Evolutionary conservation across 2,888 invertebrate genomes (phyloP).

Genomic region (Perizoma flavofasciatum): DNA sequence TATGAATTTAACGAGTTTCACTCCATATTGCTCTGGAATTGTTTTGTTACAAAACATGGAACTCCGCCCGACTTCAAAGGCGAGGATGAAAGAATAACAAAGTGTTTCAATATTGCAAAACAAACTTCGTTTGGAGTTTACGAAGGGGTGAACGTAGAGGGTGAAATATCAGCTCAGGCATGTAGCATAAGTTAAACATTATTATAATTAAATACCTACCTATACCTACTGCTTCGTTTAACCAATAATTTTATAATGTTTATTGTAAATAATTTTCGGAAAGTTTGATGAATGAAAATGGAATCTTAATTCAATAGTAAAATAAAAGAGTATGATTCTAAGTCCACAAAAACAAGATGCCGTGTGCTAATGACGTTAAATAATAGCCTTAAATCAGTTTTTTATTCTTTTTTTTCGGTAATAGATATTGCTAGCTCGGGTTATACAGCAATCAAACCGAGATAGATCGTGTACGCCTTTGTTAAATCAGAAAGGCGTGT

Average conservation of each 20-base stretch:
- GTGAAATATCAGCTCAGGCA: slow-evolving; percentile 29
- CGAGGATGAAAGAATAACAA: slow-evolving; percentile 77
- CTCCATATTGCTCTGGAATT: slow-evolving; percentile 38
- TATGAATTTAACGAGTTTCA: neutral
- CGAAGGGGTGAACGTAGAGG: slow-evolving; percentile 48
- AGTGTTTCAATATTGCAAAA: slow-evolving; percentile 77
- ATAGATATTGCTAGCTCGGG: slow-evolving; percentile 15
- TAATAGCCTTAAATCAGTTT: no score
- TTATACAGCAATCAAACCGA: slow-evolving; percentile 20
- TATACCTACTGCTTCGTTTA: slow-evolving; percentile 43
- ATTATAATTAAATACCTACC: slow-evolving; percentile 43
- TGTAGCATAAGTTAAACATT: slow-evolving; percentile 37
- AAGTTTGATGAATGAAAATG: neutral
- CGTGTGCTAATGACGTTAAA: neutral
- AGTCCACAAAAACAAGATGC: no score
- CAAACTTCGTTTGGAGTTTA: slow-evolving; percentile 73
- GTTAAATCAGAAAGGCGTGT: slow-evolving; percentile 48
- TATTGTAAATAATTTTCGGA: neutral
- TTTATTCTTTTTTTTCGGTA: no score
- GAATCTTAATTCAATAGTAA: neutral
- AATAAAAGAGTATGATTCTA: neutral
- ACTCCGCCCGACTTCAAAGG: slow-evolving; percentile 58
- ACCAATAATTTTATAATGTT: slow-evolving; percentile 40
- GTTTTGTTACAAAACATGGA: slow-evolving; percentile 51
- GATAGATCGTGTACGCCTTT: slow-evolving; percentile 21